Conservation (phyloP, 2,113 vertebrate species). For the Eurystomus gularis region DNA sequence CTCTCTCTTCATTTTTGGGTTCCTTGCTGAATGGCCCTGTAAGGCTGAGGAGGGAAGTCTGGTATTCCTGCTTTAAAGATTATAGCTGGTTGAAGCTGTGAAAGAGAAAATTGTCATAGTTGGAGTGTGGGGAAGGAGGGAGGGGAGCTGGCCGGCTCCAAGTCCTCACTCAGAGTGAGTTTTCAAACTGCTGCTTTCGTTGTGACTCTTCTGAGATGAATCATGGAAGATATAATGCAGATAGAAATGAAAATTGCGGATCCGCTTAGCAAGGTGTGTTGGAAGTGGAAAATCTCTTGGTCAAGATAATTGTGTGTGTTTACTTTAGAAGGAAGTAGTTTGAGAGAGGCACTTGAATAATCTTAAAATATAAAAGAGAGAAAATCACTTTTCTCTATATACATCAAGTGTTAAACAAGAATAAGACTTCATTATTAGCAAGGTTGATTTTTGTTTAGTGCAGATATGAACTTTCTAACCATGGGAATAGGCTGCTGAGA, state of each 20-base stretch:
- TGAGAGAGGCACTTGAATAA: background rate
- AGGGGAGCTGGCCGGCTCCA: fast-evolving
- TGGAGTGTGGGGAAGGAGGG: background rate
- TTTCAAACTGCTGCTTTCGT: background rate
- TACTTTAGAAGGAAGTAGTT: background rate
- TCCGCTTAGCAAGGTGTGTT: background rate
- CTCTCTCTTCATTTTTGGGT: background rate
- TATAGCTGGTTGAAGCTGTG: background rate
- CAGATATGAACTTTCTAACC: background rate
- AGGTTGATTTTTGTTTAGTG: background rate
- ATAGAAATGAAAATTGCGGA: background rate
- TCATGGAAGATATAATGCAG: fast-evolving
- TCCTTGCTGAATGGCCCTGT: background rate
- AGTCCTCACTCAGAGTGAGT: fast-evolving
- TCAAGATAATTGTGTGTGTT: background rate
- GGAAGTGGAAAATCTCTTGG: background rate
- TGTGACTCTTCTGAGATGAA: background rate
- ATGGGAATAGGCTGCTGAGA: background rate
- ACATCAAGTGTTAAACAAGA: background rate
- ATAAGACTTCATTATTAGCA: background rate
- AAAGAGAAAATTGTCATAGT: background rate
- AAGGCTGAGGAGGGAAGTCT: background rate
- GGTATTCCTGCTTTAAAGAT: background rate
- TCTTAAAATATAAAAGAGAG: background rate
- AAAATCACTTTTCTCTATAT: background rate